Evolutionary conservation across 2,888 invertebrate species (phyloP).

Genomic region (Drosophila bunnanda): DNA sequence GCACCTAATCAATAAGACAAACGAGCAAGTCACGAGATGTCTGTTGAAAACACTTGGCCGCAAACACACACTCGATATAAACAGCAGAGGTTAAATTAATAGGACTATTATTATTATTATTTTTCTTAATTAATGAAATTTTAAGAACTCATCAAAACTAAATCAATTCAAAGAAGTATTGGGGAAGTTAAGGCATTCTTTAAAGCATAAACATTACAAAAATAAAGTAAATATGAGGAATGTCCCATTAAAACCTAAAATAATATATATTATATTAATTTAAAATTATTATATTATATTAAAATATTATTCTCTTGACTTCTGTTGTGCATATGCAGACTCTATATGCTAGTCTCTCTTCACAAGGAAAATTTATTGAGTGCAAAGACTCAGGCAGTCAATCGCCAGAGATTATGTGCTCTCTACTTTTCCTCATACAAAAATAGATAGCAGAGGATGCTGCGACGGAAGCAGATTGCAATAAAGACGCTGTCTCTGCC

Average conservation of each 20-base stretch:
- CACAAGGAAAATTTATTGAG: conserved; percentile 60
- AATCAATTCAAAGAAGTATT: background rate
- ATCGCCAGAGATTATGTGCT: conserved; percentile 47
- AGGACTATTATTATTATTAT: background rate
- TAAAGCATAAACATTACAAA: background rate
- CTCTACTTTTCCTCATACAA: conserved; percentile 24
- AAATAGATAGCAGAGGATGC: conserved; percentile 42
- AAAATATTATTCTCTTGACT: background rate
- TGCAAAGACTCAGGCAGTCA: conserved; percentile 49
- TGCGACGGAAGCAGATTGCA: conserved; percentile 40
- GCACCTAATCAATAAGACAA: conserved; percentile 72
- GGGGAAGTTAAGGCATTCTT: background rate
- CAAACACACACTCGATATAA: conserved; percentile 16
- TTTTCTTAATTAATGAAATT: background rate
- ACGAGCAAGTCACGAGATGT: conserved; percentile 67
- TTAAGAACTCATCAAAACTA: background rate
- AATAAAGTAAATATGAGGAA: background rate
- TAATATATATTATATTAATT: no score
- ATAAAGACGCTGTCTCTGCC: conserved; percentile 33
- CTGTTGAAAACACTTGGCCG: conserved; percentile 29
- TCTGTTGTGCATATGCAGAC: background rate
- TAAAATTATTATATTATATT: no score
- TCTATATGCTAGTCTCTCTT: conserved; percentile 14
- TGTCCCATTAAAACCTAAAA: no score
- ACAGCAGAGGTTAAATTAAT: background rate